Evolutionary conservation across 2,888 invertebrate species (phyloP).

Genomic region (Idaea straminata): DNA sequence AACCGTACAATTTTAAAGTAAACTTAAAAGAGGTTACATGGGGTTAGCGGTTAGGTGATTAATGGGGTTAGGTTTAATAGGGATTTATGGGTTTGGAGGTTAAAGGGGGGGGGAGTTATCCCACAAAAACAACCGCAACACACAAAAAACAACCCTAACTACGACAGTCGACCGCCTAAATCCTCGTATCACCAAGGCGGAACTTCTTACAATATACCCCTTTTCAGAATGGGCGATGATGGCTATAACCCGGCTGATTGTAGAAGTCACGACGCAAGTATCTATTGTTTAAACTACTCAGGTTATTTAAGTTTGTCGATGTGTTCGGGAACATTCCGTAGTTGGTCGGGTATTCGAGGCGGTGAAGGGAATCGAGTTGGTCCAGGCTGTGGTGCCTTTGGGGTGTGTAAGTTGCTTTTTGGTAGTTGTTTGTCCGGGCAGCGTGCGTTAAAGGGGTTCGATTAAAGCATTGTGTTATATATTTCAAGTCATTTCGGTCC

Average conservation of each 20-base stretch:
- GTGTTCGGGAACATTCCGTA: slow-evolving; percentile 53
- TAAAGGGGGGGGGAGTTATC: slow-evolving; percentile 22
- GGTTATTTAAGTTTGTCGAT: background rate
- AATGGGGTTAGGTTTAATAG: too few relatives aligned
- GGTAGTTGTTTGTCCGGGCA: slow-evolving; percentile 52
- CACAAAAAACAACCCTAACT: slow-evolving; percentile 38
- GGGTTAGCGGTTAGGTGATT: too few relatives aligned
- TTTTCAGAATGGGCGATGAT: slow-evolving; percentile 78
- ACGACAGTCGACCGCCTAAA: slow-evolving; percentile 57
- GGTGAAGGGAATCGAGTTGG: slow-evolving; percentile 72
- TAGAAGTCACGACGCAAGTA: slow-evolving; percentile 63
- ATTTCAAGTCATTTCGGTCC: background rate
- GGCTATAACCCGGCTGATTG: slow-evolving; percentile 61
- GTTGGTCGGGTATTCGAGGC: slow-evolving; percentile 57
- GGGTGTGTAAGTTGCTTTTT: slow-evolving; percentile 37
- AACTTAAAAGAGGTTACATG: too few relatives aligned
- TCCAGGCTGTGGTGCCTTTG: slow-evolving; percentile 74
- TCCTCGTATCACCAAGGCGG: slow-evolving; percentile 69
- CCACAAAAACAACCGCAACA: slow-evolving; percentile 41
- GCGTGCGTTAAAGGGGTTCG: slow-evolving; percentile 53
- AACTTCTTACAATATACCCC: slow-evolving; percentile 75
- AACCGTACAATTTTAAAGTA: slow-evolving; percentile 7
- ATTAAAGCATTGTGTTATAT: background rate
- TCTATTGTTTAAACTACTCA: slow-evolving; percentile 35
- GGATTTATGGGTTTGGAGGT: too few relatives aligned